Evolutionary conservation across 2,797 vertebrate genomes (phyloP), one percentile per base, ranked within the genome.

Genomic region (Ctenopoma multispine): DNA sequence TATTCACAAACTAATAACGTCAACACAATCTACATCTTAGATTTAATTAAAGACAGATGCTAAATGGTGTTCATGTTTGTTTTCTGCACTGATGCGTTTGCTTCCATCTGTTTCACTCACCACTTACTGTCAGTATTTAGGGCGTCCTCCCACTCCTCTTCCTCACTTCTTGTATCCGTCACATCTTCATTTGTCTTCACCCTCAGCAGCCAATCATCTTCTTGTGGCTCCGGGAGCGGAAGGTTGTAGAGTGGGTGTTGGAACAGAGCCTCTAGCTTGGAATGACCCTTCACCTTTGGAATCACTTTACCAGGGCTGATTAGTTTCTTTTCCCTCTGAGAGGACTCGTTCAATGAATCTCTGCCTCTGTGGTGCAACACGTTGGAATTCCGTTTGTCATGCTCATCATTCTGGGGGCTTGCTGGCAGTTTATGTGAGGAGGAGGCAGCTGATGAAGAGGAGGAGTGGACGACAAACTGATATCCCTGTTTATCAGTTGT

Each of bases 131-230:
- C 86, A 60, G n/a, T 17, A 31, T 3, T 3, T 3, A 47, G 10
- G 21, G 0, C 1, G 5, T 85, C 74, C 18, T 81, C 77, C 1
- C 4, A 41, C 14, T 75, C 57, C 11, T 84, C 65, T n/a, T 81
- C 77, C 5, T 84, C 57, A 41, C 47, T 88, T 0, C 85, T 85
- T 2, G 15, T 29, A 38, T 3, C 86, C 24, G 80, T 69, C 1
- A 61, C 85, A 49, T 79, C 85, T 78, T 82, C 91, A 60, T 85
- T 68, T 20, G 84, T 69, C 63, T 93, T 95, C 69, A 95, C 23
- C 1, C 79, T 87, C 63, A 96, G 93, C 43, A 97, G 91, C 85
- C 93, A 93, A 71, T 97, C 96, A 5, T 94, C 93, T 18, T 95
- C 92, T 0, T 69, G 85, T 57, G 93, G 80, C 27, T 79, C 57